Base-by-base conservation (phyloP, 1,140 invertebrate genomes). In the Lordiphosa clarofinis region DNA sequence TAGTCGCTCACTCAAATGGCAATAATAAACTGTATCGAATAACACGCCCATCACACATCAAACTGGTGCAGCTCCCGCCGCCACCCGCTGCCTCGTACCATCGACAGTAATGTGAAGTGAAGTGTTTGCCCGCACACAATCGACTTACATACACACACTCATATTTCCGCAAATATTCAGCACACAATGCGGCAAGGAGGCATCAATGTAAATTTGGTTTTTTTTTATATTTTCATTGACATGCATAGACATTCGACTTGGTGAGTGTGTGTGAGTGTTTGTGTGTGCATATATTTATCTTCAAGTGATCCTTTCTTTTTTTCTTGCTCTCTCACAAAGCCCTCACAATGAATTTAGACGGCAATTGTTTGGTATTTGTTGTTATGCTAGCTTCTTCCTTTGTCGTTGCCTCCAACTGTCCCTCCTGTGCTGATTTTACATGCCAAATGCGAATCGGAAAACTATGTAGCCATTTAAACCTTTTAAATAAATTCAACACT, bases 261-360 rank as follows among this genome's bases (percentile, higher is more conserved):
- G 28, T 31, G 24, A 28, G 24, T 28, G 24, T n/a, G 5, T 13
- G 24, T 24, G 3, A 12, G 15, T 21, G 35, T 28, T 13, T 13
- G 21, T 47, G 48, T 40, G 47, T 38, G 35, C 11, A 12, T 37
- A 10, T 15, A 37, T 24, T 50, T 37, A 38, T 68, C 46, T 59
- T 48, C 57, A 50, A 58, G 67, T 69, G 76, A 82, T 81, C 59
- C 72, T 56, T 81, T 73, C 61, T 35, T 73, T 69, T 73, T 42
- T 72, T 61, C 57, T 39, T 13, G 21, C 37, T 11, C 49, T 15
- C 36, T 35, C 42, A 82, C 78, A 82, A 82, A 76, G 55, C 53
- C 44, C 35, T 46, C 56, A 82, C 76, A 82, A 82, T 82, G 68
- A 72, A 63, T 82, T 82, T 82, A 84, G 76, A 82, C 78, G 84